Conservation (phyloP, 2,888 invertebrate genomes). For the Mythimna loreyi region DNA sequence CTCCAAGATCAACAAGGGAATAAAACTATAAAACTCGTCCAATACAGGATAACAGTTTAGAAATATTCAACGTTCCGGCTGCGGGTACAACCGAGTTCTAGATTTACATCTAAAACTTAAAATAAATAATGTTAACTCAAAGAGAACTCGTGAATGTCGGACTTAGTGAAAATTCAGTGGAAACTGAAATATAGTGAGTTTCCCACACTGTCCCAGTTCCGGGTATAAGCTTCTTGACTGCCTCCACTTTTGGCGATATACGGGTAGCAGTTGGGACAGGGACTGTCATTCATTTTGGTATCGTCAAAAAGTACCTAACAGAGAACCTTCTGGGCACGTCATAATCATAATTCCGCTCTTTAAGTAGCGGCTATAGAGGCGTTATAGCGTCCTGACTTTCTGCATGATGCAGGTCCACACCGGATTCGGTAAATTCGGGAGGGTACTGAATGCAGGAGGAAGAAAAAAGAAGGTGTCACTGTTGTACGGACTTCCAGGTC, state of each 20-base stretch:
- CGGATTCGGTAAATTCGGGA: too few relatives aligned
- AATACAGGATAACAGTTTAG: slow-evolving; percentile 48
- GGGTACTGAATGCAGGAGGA: too few relatives aligned
- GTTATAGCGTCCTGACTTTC: too few relatives aligned
- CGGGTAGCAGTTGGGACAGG: slow-evolving; percentile 12
- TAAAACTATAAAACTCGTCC: slow-evolving; percentile 25
- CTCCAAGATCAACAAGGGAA: slow-evolving; percentile 32
- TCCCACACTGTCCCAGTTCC: slow-evolving; percentile 69
- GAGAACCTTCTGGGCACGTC: neutral
- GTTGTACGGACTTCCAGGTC: too few relatives aligned
- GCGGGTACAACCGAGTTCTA: slow-evolving; percentile 45
- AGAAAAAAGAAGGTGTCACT: too few relatives aligned
- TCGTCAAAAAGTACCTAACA: neutral
- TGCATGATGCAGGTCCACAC: too few relatives aligned
- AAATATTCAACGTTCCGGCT: slow-evolving; percentile 40
- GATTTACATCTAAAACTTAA: slow-evolving; percentile 62
- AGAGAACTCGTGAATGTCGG: slow-evolving; percentile 68
- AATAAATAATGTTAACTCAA: slow-evolving; percentile 69
- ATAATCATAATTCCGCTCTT: too few relatives aligned
- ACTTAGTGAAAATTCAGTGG: slow-evolving; percentile 67
- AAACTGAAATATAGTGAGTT: slow-evolving; percentile 67
- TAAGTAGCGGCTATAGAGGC: too few relatives aligned
- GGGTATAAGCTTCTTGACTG: slow-evolving; percentile 75
- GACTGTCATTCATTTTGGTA: neutral
- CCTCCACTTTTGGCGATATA: slow-evolving; percentile 40